A percentile compares a stretch with the other conserved stretches of the same genome.
Evolutionary conservation across 2,888 invertebrate genomes (phyloP).

Genomic region (Theretra japonica): DNA sequence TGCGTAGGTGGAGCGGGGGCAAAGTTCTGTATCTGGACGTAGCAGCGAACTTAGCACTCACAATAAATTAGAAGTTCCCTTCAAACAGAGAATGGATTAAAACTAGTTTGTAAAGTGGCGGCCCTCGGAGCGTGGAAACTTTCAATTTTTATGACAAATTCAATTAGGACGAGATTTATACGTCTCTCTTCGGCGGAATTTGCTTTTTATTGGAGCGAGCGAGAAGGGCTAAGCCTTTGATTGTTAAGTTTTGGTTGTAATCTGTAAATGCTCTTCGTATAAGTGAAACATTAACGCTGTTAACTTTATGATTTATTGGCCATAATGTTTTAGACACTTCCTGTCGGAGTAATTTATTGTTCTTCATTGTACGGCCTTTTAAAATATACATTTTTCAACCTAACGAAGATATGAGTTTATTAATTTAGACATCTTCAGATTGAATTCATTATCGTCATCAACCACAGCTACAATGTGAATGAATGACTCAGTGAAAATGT

Average conservation of each 20-base stretch:
- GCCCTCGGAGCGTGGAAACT: conserved; percentile 74
- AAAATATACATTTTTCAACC: background rate
- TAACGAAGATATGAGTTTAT: background rate
- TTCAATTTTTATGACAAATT: conserved; percentile 84
- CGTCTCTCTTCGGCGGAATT: conserved; percentile 63
- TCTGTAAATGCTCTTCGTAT: conserved; percentile 58
- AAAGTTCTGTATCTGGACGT: conserved; percentile 70
- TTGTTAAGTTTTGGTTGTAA: conserved; percentile 61
- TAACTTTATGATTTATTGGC: conserved; percentile 20
- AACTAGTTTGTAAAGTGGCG: conserved; percentile 77
- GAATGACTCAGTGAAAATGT: too few relatives aligned
- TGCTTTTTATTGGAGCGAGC: conserved; percentile 57
- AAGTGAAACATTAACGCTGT: conserved; percentile 30
- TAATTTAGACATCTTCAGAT: background rate
- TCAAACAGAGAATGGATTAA: conserved; percentile 81
- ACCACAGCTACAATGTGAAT: too few relatives aligned
- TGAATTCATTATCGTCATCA: too few relatives aligned
- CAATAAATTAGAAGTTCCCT: conserved; percentile 83
- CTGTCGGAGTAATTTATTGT: background rate
- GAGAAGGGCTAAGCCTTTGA: conserved; percentile 62
- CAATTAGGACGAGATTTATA: conserved; percentile 79
- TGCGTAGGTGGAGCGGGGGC: conserved; percentile 65
- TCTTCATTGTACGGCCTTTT: background rate
- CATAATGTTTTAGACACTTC: background rate
- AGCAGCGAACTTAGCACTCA: conserved; percentile 80